These are phyloP conservation scores for Pholis gunnellus DNA, from an alignment of 2,113 vertebrate species.

Conservation along the genomic window DNA sequence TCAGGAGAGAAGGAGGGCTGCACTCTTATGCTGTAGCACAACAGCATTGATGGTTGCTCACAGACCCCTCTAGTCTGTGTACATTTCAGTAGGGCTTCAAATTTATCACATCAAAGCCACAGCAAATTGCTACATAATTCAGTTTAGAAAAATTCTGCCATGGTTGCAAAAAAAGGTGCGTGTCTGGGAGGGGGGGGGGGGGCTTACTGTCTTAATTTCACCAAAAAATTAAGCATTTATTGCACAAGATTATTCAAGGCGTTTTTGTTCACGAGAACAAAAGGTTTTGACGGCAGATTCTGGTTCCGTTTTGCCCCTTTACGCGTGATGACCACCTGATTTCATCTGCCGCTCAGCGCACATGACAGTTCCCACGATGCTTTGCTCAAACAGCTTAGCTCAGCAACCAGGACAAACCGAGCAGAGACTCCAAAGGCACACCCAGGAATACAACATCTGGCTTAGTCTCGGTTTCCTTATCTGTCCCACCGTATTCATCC, in stretches of 20 bases:
- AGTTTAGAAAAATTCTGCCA: conserved; percentile 82
- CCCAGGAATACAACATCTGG: conserved; percentile 84
- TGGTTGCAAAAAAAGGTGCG: conserved; percentile 76
- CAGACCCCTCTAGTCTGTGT: conserved; percentile 80
- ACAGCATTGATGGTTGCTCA: conserved; percentile 68
- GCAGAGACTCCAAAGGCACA: conserved; percentile 60
- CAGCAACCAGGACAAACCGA: conserved; percentile 80
- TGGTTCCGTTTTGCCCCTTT: conserved; percentile 71
- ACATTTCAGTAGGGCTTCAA: conserved; percentile 78
- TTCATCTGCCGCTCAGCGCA: conserved; percentile 82
- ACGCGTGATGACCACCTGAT: conserved; percentile 84
- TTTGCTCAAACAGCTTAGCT: conserved; percentile 85
- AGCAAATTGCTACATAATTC: conserved; percentile 87
- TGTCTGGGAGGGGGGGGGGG: not conserved
- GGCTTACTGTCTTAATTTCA: conserved; percentile 76
- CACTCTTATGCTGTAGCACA: conserved; percentile 14
- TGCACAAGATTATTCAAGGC: conserved; percentile 83
- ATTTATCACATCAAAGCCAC: conserved; percentile 82
- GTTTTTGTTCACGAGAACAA: conserved; percentile 77
- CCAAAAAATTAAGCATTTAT: conserved; percentile 81
- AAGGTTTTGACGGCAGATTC: conserved; percentile 77
- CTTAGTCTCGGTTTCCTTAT: conserved; percentile 72
- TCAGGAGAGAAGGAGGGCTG: conserved; percentile 1
- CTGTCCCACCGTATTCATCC: conserved; percentile 76
- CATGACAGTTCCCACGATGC: conserved; percentile 80